Conservation (phyloP, 2,797 vertebrate genomes). For the Cyclopterus lumpus region DNA sequence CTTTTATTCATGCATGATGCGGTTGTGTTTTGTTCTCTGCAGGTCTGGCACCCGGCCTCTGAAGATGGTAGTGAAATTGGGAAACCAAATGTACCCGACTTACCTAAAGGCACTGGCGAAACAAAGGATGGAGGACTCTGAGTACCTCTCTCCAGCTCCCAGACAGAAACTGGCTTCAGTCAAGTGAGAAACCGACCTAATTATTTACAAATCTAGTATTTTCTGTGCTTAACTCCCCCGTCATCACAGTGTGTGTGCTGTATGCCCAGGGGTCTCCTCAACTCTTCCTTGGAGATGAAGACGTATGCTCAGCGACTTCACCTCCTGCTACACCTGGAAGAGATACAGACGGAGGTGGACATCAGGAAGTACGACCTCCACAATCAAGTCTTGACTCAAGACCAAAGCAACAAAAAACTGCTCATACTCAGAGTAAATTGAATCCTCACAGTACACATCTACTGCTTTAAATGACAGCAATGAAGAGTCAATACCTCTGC, state of each 20-base stretch:
- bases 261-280: conserved; percentile 77
- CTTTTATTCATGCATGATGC: conserved; percentile 1
- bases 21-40: conserved; percentile 27
- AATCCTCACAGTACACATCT: neutral
- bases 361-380: conserved; percentile 88
- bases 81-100: conserved; percentile 48
- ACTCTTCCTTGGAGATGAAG: conserved; percentile 76
- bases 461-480: neutral
- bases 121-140: conserved; percentile 58
- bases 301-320: conserved; percentile 85
- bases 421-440: conserved; percentile 84
- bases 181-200: conserved; percentile 60
- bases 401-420: conserved; percentile 73
- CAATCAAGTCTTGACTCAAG: conserved; percentile 82
- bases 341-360: conserved; percentile 93
- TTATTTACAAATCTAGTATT: neutral
- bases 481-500: neutral
- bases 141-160: conserved; percentile 52
- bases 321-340: conserved; percentile 92
- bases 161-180: conserved; percentile 59
- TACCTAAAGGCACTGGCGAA: conserved; percentile 70
- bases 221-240: neutral
- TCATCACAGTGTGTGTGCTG: neutral
- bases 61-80: conserved; percentile 48
- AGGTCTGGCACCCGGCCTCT: conserved; percentile 59